Percentiles rank a stretch among this genome's conserved stretches.
These are phyloP conservation scores for Petrolisthes manimaculis DNA, from an alignment of 2,888 invertebrate genomes.

Conservation along the genomic window DNA sequence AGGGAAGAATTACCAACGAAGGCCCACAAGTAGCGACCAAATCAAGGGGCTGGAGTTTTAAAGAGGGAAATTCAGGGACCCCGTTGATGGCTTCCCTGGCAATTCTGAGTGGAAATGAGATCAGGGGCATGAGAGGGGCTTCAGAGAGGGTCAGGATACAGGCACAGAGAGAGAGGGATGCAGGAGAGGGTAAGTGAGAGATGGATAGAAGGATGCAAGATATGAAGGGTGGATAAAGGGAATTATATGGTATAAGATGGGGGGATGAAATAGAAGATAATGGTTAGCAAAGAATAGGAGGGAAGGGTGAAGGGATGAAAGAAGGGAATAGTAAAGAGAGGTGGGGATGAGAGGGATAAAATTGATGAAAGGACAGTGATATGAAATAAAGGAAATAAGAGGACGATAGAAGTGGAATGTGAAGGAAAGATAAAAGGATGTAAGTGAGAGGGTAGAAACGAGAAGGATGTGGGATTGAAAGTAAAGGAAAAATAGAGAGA, in stretches of 20 bases:
- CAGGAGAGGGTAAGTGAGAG: conserved; percentile 14
- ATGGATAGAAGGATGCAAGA: neutral
- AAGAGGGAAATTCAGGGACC: conserved; percentile 4
- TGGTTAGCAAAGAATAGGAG: neutral
- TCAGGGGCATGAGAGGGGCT: conserved; percentile 20
- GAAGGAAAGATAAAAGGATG: neutral
- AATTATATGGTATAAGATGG: neutral
- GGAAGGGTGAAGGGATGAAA: no score
- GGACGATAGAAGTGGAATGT: neutral
- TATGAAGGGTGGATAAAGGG: neutral
- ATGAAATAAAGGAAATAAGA: neutral
- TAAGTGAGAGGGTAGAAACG: no score
- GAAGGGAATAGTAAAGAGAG: neutral
- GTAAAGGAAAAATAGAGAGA: no score
- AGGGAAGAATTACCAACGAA: conserved; percentile 3
- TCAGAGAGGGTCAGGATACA: conserved; percentile 2
- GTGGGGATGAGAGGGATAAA: neutral
- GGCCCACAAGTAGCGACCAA: conserved; percentile 9
- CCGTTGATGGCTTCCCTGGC: conserved; percentile 1
- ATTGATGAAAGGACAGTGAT: neutral
- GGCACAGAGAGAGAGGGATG: neutral
- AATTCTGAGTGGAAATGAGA: conserved; percentile 35
- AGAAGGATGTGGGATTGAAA: no score
- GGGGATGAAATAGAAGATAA: neutral
- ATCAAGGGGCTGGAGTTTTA: conserved; percentile 18